phyloP scores from a whole-genome alignment of 2,888 invertebrate genomes.

The Saturnia japonica region DNA sequence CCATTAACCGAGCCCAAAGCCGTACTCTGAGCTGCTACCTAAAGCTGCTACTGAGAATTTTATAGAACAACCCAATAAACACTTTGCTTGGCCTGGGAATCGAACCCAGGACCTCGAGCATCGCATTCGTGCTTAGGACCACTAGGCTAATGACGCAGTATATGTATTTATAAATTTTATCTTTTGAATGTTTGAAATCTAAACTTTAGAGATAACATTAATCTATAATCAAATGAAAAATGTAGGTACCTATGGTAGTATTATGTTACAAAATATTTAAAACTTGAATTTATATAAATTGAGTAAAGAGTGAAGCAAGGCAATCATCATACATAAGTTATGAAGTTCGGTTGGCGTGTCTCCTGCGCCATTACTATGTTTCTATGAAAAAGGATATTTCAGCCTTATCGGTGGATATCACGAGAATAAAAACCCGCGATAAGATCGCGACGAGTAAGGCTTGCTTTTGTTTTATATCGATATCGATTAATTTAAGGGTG shows the following conservation, averaged over 20 bases:
- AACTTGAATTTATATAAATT: constrained; percentile 29
- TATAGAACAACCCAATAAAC: too few species aligned
- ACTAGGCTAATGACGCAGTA: too few species aligned
- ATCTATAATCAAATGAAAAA: background rate
- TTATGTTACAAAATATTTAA: background rate
- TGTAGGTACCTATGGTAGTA: background rate
- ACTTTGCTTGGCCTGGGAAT: too few species aligned
- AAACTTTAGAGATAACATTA: too few species aligned
- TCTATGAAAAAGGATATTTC: constrained; percentile 82
- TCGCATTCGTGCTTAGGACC: too few species aligned
- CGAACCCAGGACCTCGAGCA: too few species aligned
- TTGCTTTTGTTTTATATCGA: constrained; percentile 32
- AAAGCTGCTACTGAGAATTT: too few species aligned
- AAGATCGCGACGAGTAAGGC: constrained; percentile 63
- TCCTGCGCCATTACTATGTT: constrained; percentile 73
- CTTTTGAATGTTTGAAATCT: too few species aligned
- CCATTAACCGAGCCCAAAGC: too few species aligned
- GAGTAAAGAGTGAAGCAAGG: constrained; percentile 72
- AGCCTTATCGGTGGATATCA: constrained; percentile 79
- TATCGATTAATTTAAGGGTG: constrained; percentile 32
- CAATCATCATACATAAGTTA: constrained; percentile 80
- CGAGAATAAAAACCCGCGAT: constrained; percentile 78
- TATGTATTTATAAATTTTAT: too few species aligned
- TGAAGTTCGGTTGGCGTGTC: constrained; percentile 72
- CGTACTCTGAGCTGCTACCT: too few species aligned